A percentile compares a stretch with the other conserved stretches of the same genome.
These are phyloP conservation scores for Brachionus plicatilis DNA, from an alignment of 1,140 invertebrate genomes.

Conservation along the genomic window DNA sequence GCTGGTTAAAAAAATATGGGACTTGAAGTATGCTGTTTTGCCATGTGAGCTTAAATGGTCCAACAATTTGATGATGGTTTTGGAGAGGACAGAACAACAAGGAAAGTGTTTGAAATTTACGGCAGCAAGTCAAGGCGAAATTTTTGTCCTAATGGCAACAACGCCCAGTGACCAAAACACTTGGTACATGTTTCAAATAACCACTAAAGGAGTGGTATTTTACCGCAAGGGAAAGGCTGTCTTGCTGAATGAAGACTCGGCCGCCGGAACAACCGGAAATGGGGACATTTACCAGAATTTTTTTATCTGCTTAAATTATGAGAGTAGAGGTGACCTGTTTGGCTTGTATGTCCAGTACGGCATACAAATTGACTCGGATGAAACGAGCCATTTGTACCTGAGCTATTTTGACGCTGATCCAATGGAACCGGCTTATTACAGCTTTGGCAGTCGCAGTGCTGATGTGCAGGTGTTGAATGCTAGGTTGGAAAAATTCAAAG, in stretches of 20 bases:
- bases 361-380: slow-evolving; percentile 26
- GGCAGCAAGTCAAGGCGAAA: slow-evolving; percentile 14
- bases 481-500: background rate
- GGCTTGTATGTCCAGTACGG: slow-evolving; percentile 35
- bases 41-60: slow-evolving; percentile 37
- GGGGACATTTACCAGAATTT: slow-evolving; percentile 28
- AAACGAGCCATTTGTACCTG: slow-evolving; percentile 18
- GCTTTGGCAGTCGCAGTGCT: slow-evolving; percentile 36
- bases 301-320: slow-evolving; percentile 36
- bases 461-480: slow-evolving; percentile 36
- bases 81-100: background rate
- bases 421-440: slow-evolving; percentile 21
- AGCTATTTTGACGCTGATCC: slow-evolving; percentile 30
- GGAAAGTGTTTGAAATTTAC: slow-evolving; percentile 33
- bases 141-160: slow-evolving; percentile 20
- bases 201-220: slow-evolving; percentile 27
- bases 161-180: slow-evolving; percentile 37
- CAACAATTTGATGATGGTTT: slow-evolving; percentile 32
- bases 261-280: slow-evolving; percentile 30
- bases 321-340: background rate
- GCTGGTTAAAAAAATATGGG: slow-evolving; percentile 5
- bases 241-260: slow-evolving; percentile 20
- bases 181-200: slow-evolving; percentile 39
- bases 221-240: background rate
- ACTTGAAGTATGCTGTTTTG: slow-evolving; percentile 18